Evolutionary conservation across 2,797 vertebrate genomes (phyloP), one percentile per base, ranked within the genome.

Genomic region (Poecile montanus): DNA sequence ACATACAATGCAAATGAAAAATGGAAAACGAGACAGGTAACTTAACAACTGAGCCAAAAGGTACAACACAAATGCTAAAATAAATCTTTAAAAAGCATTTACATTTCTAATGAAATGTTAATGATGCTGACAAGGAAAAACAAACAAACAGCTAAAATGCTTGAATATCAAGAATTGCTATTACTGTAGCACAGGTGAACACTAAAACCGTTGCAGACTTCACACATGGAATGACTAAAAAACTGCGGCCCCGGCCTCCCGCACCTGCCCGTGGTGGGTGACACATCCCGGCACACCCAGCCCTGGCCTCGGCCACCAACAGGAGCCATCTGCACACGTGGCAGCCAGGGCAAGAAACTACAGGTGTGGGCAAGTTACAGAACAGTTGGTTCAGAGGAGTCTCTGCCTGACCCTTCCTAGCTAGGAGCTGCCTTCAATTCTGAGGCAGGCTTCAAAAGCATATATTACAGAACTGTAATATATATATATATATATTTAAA

Each of bases 71-170:
- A 97, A 97, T 71, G 96, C 95, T 92, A 96, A 97, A 97, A 96
- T 94, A 96, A 98, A 98, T 90, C 95, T 96, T 89, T 95, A 84
- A 98, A 96, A 98, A 97, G 94, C 97, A 96, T 93, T 97, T 96
- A 97, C 97, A 98, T 98, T 98, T 98, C 97, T 97, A 98, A 98
- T 95, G 97, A 98, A 98, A 97, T 97, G 97, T 97, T 97, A 97
- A 98, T 94, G 96, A 97, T 98, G 94, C 93, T 68, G 93, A 96
- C 87, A 94, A 94, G 91, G 92, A 38, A 96, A 93, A 88, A 93
- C 93, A 89, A 91, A 95, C 88, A 86, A 93, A 95, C 95, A 97
- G 96, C 95, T 97, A 97, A 96, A 97, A 98, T 98, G 96, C 97
- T 98, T 98, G 97, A 98, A 98, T 98, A 98, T 97, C 97, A 98